Conservation (phyloP, 2,113 vertebrate genomes). For the Eretmochelys imbricata region DNA sequence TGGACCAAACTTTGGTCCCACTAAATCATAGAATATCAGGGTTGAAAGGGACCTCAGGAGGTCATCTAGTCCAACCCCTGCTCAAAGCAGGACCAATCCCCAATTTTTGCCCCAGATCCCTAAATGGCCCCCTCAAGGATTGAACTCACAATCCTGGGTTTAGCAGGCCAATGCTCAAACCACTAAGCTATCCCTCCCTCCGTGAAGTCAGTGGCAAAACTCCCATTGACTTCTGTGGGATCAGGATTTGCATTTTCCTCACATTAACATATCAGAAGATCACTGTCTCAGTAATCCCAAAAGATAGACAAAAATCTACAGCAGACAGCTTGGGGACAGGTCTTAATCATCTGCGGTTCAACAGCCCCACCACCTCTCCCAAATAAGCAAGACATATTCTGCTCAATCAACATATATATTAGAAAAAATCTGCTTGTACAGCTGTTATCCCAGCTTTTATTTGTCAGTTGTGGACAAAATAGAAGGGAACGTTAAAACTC, state of each 20-base stretch:
- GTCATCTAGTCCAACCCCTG: no score
- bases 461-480: slow-evolving; percentile 35
- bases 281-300: slow-evolving; percentile 12
- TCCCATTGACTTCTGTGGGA: neutral
- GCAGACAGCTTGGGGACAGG: slow-evolving; percentile 4
- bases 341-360: slow-evolving; percentile 38
- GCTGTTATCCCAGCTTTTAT: slow-evolving; percentile 40
- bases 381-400: slow-evolving; percentile 34
- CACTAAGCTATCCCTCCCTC: no score
- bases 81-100: no score
- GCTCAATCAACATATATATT: slow-evolving; percentile 28
- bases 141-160: no score
- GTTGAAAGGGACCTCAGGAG: no score
- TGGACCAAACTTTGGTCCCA: neutral
- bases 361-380: slow-evolving; percentile 49
- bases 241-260: neutral
- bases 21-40: neutral
- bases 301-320: slow-evolving; percentile 6
- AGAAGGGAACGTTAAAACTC: neutral
- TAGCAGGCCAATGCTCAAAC: no score
- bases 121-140: no score
- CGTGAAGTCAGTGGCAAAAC: no score
- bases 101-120: no score
- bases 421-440: slow-evolving; percentile 41
- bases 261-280: neutral